Evolutionary conservation across 2,113 vertebrate genomes (phyloP).

Genomic region (Gambusia affinis): DNA sequence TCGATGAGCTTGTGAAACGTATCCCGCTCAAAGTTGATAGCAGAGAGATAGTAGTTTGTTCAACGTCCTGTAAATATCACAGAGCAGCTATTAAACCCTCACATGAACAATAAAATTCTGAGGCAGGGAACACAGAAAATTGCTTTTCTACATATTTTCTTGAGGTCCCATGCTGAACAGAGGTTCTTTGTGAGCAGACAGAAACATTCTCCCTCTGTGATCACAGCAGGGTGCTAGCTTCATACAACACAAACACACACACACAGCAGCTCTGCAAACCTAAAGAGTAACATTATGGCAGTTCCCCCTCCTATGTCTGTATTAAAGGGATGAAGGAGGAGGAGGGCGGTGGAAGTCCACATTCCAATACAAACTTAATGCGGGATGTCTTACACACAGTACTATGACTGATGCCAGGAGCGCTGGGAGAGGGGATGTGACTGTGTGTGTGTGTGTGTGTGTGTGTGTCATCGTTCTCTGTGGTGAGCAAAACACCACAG

Average conservation of each 20-base stretch:
- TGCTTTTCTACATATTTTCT: slow-evolving; percentile 7
- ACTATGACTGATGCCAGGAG: slow-evolving; percentile 49
- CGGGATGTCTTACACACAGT: slow-evolving; percentile 59
- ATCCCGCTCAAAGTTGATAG: not conserved
- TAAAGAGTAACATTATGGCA: slow-evolving; percentile 35
- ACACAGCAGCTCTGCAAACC: slow-evolving; percentile 26
- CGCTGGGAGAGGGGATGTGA: slow-evolving; percentile 37
- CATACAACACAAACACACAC: slow-evolving; percentile 42
- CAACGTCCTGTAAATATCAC: no score
- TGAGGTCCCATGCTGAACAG: slow-evolving; percentile 41
- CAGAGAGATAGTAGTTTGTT: no score
- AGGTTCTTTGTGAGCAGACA: slow-evolving; percentile 56
- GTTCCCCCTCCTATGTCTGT: slow-evolving; percentile 54
- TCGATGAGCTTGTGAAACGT: not conserved
- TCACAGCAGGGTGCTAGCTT: slow-evolving; percentile 39
- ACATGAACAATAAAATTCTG: slow-evolving; percentile 7
- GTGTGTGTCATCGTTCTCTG: not conserved
- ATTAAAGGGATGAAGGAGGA: slow-evolving; percentile 45
- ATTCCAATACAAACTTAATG: slow-evolving; percentile 57
- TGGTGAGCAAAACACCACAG: not conserved
- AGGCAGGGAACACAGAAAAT: slow-evolving; percentile 12
- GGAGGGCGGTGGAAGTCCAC: slow-evolving; percentile 33
- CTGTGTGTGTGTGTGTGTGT: slow-evolving; percentile 8
- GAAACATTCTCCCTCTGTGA: slow-evolving; percentile 49
- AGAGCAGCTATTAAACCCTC: no score